Base-by-base conservation (phyloP, 2,113 vertebrate genomes). In the Turdus rufiventris region DNA sequence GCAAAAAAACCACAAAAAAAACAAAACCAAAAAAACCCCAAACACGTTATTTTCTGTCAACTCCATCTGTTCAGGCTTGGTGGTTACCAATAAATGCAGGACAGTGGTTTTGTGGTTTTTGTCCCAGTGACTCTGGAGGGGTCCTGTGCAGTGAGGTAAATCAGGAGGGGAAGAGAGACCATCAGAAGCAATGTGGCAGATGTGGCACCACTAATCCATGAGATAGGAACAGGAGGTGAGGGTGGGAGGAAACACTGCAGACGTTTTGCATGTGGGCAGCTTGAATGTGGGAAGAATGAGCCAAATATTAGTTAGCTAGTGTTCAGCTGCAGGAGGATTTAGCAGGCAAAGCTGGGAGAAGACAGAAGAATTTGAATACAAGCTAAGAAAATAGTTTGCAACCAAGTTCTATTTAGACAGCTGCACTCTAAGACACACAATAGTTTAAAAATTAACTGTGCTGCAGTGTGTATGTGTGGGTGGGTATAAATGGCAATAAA, bases 361-460 rank as follows among this genome's bases (percentile, higher is more conserved):
- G 88, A 80, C 58, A 73, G 67, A 58, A 94, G 56, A 85, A 83
- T 91, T 88, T 88, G 82, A 94, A 95, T 83, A 67, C 28, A 18
- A 76, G 71, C 89, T 93, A 96, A 91, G 85, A 82, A 96, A 93
- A 91, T 58, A 96, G 79, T 88, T 96, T 90, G 72, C 75, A 86
- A 75, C 75, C 75, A 36, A 61, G 56, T 93, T 94, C 81, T 94
- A 45, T 96, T 93, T 96, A 91, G 95, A 93, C 82, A 95, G 82
- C 75, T 93, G 85, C 71, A 43, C 63, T 66, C 2, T 7, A 38
- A 88, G 83, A 47, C 82, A 74, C 29, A 83, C 47, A 93, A 79
- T 73, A 77, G 79, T 74, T 88, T 81, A 93, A 94, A 96, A 96
- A 93, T 93, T 71, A 96, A 77, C 82, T 77, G 34, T 82, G 67